Evolutionary conservation across 2,797 vertebrate species (phyloP), one percentile per base, ranked within the genome.

Genomic region (Lepilemur ruficaudatus): DNA sequence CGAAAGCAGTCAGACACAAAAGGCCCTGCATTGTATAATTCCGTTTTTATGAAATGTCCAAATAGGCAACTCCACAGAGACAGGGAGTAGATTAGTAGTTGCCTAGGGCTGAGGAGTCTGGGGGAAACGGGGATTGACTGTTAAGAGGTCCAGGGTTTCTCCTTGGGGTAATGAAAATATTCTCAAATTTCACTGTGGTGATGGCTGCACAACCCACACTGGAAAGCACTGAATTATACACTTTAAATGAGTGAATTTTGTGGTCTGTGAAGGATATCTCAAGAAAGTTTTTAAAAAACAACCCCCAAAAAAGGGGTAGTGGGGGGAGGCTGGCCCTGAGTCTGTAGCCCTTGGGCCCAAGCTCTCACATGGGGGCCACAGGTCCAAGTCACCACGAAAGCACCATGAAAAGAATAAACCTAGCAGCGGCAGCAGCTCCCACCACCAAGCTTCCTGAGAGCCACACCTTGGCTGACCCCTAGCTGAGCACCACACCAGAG

Each of bases 401-500:
- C 2, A 2, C 11, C 61, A 46, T 48, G 14, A 43, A 12, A 73
- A 67, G 43, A 15, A 13, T 4, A 55, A n/a, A 50, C 5, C 61
- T 0, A 28, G 55, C 22, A 57, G 55, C 22, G 14, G 32, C 25
- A 61, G 79, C 38, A 65, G 23, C 28, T n/a, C n/a, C 43, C 28
- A 14, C 15, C 0, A 0, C 81, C 13, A 23, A 80, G 25, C 17
- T 41, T 38, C 69, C 67, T 2, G 0, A 9, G 30, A 2, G 13
- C 72, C 0, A 0, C 32, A 32, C 2, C 61, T 63, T 30, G 41
- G 59, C 41, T 6, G 15, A n/a, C 30, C 13, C 63, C 30, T 35
- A 5, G 25, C 84, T 5, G 6, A 1, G 1, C 1, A 20, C 75
- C 5, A 14, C 5, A 0, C 10, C 88, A n/a, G 11, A 67, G 52